Percentiles rank a stretch among this genome's conserved stretches.
Conservation (phyloP, 2,888 invertebrate genomes). For the Pristionchus arcanus region DNA sequence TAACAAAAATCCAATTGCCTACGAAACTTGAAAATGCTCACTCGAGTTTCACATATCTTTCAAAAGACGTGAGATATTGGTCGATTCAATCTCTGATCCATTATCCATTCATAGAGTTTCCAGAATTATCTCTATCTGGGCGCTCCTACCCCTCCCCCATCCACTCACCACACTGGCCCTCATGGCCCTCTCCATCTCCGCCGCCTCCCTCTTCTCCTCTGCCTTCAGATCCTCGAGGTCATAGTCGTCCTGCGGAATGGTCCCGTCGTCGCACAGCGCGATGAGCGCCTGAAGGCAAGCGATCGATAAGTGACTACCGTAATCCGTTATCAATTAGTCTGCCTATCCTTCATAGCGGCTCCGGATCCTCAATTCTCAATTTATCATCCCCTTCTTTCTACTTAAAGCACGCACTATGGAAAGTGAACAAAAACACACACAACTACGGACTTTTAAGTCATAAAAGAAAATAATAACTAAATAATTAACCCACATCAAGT, state of each 20-base stretch:
- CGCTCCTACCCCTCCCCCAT: background rate
- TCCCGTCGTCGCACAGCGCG: background rate
- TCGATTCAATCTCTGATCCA: no score
- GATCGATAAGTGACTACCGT: background rate
- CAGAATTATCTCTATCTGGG: background rate
- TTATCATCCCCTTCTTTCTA: no score
- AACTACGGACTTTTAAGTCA: background rate
- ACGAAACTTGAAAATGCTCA: no score
- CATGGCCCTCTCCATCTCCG: background rate
- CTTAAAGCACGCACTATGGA: no score
- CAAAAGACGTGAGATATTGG: no score
- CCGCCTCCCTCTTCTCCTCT: background rate
- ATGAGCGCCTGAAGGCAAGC: background rate
- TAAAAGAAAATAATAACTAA: background rate
- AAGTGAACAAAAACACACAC: background rate
- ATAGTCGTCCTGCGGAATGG: background rate
- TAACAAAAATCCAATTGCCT: no score
- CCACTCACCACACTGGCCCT: conserved; percentile 22
- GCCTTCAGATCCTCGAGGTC: background rate
- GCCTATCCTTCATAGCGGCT: no score
- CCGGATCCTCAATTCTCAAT: no score
- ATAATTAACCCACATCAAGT: conserved; percentile 3
- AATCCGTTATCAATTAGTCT: background rate
- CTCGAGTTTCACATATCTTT: no score
- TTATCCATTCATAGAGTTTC: no score